A percentile compares a stretch with the other conserved stretches of the same genome.
Conservation (phyloP, 23 tunicate genomes). For the Trididemnum clinides region DNA sequence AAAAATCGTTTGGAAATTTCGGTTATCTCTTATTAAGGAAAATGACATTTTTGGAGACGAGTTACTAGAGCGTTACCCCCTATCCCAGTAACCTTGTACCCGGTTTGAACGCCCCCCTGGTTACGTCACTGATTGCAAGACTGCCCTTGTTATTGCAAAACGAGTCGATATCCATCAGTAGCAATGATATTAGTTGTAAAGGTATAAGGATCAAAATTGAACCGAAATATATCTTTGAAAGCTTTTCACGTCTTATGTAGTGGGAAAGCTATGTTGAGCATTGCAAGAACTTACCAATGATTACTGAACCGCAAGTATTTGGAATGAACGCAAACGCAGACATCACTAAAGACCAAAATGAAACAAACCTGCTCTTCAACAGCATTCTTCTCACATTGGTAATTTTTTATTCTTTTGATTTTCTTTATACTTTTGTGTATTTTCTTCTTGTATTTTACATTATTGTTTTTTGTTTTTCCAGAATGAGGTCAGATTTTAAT, state of each 20-base stretch:
- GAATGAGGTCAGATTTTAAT: not conserved
- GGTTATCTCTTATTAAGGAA: too few species aligned
- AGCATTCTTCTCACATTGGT: slow-evolving; percentile 96
- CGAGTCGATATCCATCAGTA: too few species aligned
- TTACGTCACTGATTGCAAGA: too few species aligned
- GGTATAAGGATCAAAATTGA: too few species aligned
- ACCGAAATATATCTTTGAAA: too few species aligned
- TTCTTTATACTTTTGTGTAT: not conserved
- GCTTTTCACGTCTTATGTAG: slow-evolving; percentile 15
- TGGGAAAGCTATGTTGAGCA: slow-evolving; percentile 68
- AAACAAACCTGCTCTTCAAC: slow-evolving; percentile 75
- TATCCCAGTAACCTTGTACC: too few species aligned
- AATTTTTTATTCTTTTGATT: not conserved
- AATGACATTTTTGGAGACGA: too few species aligned
- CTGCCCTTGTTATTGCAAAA: too few species aligned
- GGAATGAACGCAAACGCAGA: slow-evolving; percentile 99
- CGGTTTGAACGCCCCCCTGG: too few species aligned
- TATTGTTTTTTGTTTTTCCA: not conserved
- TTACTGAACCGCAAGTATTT: slow-evolving; percentile 87
- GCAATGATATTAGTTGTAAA: too few species aligned
- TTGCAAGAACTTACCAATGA: slow-evolving; percentile 83
- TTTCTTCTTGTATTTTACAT: not conserved
- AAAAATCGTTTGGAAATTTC: too few species aligned
- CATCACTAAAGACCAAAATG: slow-evolving; percentile 95
- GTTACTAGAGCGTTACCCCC: too few species aligned